phyloP scores from a whole-genome alignment of 1,140 invertebrate genomes.

The Atta colombica region DNA sequence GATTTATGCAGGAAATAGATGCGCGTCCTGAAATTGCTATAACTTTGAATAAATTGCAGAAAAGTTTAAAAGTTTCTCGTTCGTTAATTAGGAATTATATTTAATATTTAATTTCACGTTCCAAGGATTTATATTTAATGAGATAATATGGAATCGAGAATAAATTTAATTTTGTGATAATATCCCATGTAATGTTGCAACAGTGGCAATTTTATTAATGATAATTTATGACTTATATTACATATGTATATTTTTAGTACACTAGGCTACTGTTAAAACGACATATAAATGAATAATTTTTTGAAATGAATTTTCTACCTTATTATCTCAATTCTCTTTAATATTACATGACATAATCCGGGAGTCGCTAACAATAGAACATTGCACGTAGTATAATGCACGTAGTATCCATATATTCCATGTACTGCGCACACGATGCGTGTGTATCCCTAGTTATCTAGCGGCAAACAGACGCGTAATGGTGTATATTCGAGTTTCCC shows the following conservation, averaged over 20 bases:
- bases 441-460: conserved; percentile 50
- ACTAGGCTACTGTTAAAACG: too few species aligned
- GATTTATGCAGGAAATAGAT: neutral
- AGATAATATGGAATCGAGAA: neutral
- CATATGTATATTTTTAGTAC: neutral
- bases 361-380: neutral
- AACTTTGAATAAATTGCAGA: neutral
- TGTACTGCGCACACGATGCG: conserved; percentile 19
- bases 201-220: neutral
- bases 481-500: conserved; percentile 43
- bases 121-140: neutral
- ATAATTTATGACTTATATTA: neutral
- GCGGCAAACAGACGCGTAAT: conserved; percentile 23
- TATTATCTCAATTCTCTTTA: conserved; percentile 11
- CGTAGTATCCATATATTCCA: conserved; percentile 30
- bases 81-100: neutral
- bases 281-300: neutral
- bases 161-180: neutral
- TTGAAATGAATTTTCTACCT: conserved; percentile 7
- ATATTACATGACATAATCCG: conserved; percentile 20
- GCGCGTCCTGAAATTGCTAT: neutral
- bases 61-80: neutral
- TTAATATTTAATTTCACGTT: neutral
- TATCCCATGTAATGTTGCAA: neutral
- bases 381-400: conserved; percentile 21